Conservation (phyloP, 92 coral and sea anemone species). For the Palythoa caribaeorum region DNA sequence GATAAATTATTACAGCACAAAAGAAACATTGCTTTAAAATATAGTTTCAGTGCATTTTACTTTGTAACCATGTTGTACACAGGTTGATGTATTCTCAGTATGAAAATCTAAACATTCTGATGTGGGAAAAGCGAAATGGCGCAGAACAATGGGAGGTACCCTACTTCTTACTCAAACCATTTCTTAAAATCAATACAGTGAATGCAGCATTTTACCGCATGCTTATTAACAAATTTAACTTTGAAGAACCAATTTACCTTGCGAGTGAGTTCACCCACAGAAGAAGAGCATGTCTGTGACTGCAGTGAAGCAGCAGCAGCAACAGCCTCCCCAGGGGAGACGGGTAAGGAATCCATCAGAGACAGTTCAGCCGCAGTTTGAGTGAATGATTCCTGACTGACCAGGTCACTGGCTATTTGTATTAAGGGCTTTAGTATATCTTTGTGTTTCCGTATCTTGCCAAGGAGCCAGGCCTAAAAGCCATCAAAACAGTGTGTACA, state of each 20-base stretch:
- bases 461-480: conserved; percentile 77
- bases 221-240: no score
- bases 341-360: conserved; percentile 40
- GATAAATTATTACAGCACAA: no score
- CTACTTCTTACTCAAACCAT: no score
- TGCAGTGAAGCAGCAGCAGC: background rate
- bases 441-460: conserved; percentile 79
- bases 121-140: no score
- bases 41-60: no score
- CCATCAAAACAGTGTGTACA: background rate
- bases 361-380: conserved; percentile 68
- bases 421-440: conserved; percentile 73
- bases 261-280: conserved; percentile 9
- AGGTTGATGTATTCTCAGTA: no score
- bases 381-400: conserved; percentile 74
- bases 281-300: background rate
- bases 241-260: conserved; percentile 43
- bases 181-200: no score
- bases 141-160: no score
- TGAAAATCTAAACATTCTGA: no score
- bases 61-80: no score
- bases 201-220: no score
- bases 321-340: background rate
- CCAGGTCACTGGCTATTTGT: conserved; percentile 65
- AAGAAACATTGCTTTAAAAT: no score